Evolutionary conservation across 2,113 vertebrate genomes (phyloP), one percentile per base, ranked within the genome.

Genomic region (Charadrius vociferus): DNA sequence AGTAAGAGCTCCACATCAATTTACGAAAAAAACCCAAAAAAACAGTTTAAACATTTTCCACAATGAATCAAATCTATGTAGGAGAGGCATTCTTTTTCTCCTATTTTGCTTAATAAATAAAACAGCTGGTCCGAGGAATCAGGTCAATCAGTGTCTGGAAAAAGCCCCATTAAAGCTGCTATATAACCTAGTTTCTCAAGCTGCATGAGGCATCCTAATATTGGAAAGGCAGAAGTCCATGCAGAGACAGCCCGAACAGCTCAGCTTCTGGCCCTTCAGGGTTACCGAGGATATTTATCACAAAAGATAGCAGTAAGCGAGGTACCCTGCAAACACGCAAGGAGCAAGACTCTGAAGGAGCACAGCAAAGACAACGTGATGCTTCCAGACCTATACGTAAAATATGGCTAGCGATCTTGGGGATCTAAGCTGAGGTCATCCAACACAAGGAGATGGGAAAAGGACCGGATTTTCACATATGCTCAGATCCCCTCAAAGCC

Each of bases 121-220:
- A 95, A 94, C 94, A 93, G 96, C 96, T 96, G 95, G 92, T 95
- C 96, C 0, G 1, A 92, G 45, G 93, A 96, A 98, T 96, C 95
- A 97, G 97, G 97, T 97, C 97, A 97, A 91, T 96, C 93, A 73
- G 91, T 90, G 93, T 95, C 96, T 96, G 95, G 96, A 97, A 97
- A 97, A 97, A 97, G 85, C 78, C 74, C 94, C 85, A 93, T 95
- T 95, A 96, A 97, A 96, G 96, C 96, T 96, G 91, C 95, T 96
- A 83, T 91, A 96, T 97, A 97, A 97, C 95, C 97, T 96, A 97
- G 93, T 95, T 97, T 97, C 84, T 93, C 94, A 95, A 86, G 94
- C 96, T 94, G 74, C 52, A 41, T 83, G 66, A 96, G 84, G 75
- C 91, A 95, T 92, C 67, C 83, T 86, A 37, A 81, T 67, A 86